Percentiles rank a stretch among this genome's conserved stretches.
phyloP scores from a whole-genome alignment of 1,140 invertebrate genomes.

The Holcopasites calliopsidis region DNA sequence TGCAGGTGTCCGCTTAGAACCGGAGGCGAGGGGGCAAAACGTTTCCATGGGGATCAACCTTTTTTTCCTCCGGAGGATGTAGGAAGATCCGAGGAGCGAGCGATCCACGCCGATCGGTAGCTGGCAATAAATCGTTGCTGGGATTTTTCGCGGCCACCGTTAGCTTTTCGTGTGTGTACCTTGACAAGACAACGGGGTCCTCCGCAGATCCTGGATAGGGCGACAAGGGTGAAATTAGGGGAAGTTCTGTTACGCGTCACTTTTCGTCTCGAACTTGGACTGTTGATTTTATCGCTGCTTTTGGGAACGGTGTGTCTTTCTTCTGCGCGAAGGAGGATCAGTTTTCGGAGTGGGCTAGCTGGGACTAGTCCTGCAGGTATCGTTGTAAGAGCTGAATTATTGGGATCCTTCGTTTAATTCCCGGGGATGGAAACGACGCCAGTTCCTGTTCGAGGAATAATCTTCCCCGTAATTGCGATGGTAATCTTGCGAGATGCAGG shows the following conservation, averaged over 20 bases:
- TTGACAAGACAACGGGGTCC: not conserved
- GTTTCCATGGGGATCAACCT: no score
- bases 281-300: not conserved
- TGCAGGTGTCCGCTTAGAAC: constrained; percentile 62
- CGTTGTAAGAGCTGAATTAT: no score
- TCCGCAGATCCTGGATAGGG: not conserved
- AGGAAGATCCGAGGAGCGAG: not conserved
- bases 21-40: not conserved
- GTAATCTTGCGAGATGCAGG: no score
- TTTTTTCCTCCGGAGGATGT: not conserved
- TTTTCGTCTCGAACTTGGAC: not conserved
- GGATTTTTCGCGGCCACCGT: constrained; percentile 61
- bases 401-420: no score
- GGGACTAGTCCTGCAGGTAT: no score
- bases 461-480: not conserved
- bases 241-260: constrained; percentile 1
- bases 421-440: no score
- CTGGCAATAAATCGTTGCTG: constrained; percentile 62
- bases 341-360: no score
- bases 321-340: no score
- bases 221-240: constrained; percentile 16
- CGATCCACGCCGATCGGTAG: constrained; percentile 35
- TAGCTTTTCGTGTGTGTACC: constrained; percentile 53
- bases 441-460: no score
- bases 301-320: no score